These are phyloP conservation scores for Drosophila chauvacae DNA, from an alignment of 1,140 invertebrate species.

Conservation along the genomic window DNA sequence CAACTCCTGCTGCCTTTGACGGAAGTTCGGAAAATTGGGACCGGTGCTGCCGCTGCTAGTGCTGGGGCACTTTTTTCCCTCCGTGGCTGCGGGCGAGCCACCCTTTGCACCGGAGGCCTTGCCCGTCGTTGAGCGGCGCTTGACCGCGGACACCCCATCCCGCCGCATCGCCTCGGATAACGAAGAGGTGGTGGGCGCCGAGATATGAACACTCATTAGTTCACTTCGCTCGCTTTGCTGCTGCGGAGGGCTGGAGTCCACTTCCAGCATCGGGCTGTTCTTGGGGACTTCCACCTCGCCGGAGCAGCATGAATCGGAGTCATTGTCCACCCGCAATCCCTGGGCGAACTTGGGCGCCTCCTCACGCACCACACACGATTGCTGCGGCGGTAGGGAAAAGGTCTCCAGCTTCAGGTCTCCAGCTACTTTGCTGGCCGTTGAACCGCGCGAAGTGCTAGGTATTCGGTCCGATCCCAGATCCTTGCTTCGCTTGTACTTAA, in stretches of 20 bases:
- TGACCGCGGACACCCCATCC: background rate
- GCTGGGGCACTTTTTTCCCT: conserved; percentile 18
- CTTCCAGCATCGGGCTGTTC: conserved; percentile 36
- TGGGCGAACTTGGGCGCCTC: conserved; percentile 61
- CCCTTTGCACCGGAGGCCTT: background rate
- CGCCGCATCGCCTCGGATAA: conserved; percentile 2
- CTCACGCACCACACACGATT: conserved; percentile 65
- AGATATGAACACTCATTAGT: conserved; percentile 23
- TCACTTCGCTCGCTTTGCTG: conserved; percentile 1
- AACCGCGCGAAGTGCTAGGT: background rate
- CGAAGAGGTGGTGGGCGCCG: conserved; percentile 6
- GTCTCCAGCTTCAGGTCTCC: conserved; percentile 52
- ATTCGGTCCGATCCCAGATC: conserved; percentile 14
- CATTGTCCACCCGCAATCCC: conserved; percentile 32
- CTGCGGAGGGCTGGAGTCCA: conserved; percentile 2
- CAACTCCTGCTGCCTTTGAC: conserved; percentile 68
- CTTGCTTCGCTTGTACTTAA: conserved; percentile 47
- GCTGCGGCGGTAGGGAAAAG: conserved; percentile 59
- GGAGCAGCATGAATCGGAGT: conserved; percentile 57
- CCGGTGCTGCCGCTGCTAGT: conserved; percentile 25
- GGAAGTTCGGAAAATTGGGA: conserved; percentile 45
- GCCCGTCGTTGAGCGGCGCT: conserved; percentile 22
- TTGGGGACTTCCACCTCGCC: conserved; percentile 41
- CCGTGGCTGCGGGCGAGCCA: conserved; percentile 1
- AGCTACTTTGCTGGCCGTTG: conserved; percentile 1